These are phyloP conservation scores for Aphaenogaster ashmeadi DNA, from an alignment of 1,140 invertebrate species.

Conservation along the genomic window DNA sequence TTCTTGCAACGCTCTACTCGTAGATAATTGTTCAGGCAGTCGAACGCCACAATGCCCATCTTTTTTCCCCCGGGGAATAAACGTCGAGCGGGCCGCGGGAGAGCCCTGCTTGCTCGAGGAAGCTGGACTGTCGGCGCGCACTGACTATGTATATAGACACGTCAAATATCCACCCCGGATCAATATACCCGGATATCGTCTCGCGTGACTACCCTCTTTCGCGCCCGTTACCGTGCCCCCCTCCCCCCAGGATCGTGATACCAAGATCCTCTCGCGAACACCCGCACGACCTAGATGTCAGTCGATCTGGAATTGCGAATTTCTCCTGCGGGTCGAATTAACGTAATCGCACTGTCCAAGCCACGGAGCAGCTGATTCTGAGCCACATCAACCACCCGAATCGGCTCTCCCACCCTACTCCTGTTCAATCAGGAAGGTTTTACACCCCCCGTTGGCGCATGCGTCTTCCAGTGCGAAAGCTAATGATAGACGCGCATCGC, in stretches of 20 bases:
- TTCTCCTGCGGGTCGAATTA: not conserved
- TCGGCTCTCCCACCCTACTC: constrained; percentile 29
- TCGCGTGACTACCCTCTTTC: not conserved
- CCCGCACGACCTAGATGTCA: not conserved
- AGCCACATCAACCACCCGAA: constrained; percentile 45
- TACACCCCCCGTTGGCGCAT: constrained; percentile 45
- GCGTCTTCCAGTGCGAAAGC: constrained; percentile 33
- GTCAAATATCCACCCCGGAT: constrained; percentile 5
- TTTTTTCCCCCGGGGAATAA: constrained; percentile 49
- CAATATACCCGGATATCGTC: constrained; percentile 31
- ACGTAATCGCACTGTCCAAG: not conserved
- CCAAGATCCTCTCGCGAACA: not conserved
- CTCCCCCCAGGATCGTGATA: no score
- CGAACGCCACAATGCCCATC: constrained; percentile 74
- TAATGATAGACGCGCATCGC: not conserved
- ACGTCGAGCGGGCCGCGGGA: constrained; percentile 17
- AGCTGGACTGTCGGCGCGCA: not conserved
- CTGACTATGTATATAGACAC: not conserved
- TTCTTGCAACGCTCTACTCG: constrained; percentile 77
- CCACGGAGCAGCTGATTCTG: not conserved
- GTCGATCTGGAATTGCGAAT: not conserved
- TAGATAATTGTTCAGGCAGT: constrained; percentile 68
- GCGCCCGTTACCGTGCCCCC: no score
- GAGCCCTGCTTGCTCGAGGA: constrained; percentile 24
- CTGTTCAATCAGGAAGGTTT: not conserved